Base-by-base conservation (phyloP, 2,113 vertebrate species). In the Apteryx owenii region DNA sequence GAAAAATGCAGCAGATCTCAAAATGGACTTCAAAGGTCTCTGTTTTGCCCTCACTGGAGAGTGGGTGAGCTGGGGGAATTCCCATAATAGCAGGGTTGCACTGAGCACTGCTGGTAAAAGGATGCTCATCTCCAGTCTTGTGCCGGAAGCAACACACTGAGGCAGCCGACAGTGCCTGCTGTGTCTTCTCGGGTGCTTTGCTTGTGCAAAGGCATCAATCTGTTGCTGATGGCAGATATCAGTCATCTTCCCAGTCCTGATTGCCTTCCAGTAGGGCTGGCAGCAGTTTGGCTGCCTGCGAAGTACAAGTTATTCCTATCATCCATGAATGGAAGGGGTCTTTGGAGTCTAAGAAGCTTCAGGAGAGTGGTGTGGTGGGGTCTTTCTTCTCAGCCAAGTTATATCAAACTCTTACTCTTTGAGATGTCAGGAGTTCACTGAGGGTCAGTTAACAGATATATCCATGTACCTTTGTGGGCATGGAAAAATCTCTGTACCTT, bases 201-300 rank as follows among this genome's bases (percentile, higher is more conserved):
- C 53, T 58, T n/a, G 7, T 40, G 16, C 0, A 0, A 69, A 62
- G 48, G 1, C 1, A 0, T 38, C 40, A 19, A 23, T 20, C 10
- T 58, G 36, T 12, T 69, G 50, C 8, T 6, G 16, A 0, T 9
- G 71, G 42, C 58, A 54, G 78, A 20, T 51, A 21, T 26, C 7
- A 18, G 36, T 38, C 23, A 26, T 21, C 10, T 12, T 4, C 31
- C 22, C 73, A 50, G 9, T 42, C 36, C 33, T 0, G 0, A 4
- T 8, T 22, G 16, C 25, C 58, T 21, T 70, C 19, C 71, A 29
- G 26, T 42, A 44, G 78, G 29, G 4, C 26, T 18, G 7, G 4
- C 2, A 9, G 36, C 46, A 56, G 25, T 8, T 76, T 13, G 22
- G 23, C 20, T 69, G 53, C 56, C 40, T 17, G 40, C 2, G 2